Evolutionary conservation across 2,888 invertebrate genomes (phyloP).

Genomic region (Sisyra terminalis): DNA sequence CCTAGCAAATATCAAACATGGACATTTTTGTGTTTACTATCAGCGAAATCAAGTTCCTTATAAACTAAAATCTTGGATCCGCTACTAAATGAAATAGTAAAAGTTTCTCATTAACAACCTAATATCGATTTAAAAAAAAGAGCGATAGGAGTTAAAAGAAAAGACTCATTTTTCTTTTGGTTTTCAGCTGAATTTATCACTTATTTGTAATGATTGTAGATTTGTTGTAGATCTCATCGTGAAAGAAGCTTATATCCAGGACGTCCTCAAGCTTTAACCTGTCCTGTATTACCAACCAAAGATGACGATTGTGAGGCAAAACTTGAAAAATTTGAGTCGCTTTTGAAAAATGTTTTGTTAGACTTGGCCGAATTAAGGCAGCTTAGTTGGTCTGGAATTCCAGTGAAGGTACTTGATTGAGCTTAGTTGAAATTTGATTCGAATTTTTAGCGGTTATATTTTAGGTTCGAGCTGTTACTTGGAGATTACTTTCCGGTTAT

Average conservation of each 20-base stretch:
- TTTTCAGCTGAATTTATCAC: too few relatives aligned
- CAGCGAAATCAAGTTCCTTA: neutral
- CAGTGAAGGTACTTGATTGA: conserved; percentile 72
- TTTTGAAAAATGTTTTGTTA: conserved; percentile 58
- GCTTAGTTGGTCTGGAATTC: conserved; percentile 93
- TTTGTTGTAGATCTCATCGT: conserved; percentile 3
- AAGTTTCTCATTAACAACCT: too few relatives aligned
- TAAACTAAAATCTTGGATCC: too few relatives aligned
- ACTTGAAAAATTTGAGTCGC: conserved; percentile 67
- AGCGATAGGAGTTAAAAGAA: too few relatives aligned
- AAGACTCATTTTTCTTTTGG: too few relatives aligned
- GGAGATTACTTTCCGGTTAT: conserved; percentile 68
- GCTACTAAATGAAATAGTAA: too few relatives aligned
- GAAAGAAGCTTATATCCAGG: conserved; percentile 39
- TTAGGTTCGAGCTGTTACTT: conserved; percentile 45
- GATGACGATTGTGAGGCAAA: conserved; percentile 63
- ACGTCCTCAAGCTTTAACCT: conserved; percentile 51
- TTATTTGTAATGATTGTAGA: neutral
- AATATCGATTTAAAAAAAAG: too few relatives aligned
- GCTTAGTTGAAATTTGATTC: too few relatives aligned
- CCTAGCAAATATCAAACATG: too few relatives aligned
- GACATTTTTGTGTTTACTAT: too few relatives aligned
- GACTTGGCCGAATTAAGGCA: conserved; percentile 78
- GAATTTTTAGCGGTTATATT: too few relatives aligned
- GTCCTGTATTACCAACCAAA: conserved; percentile 35